Evolutionary conservation across 2,888 invertebrate genomes (phyloP).

Genomic region (Neoaliturus tenellus): DNA sequence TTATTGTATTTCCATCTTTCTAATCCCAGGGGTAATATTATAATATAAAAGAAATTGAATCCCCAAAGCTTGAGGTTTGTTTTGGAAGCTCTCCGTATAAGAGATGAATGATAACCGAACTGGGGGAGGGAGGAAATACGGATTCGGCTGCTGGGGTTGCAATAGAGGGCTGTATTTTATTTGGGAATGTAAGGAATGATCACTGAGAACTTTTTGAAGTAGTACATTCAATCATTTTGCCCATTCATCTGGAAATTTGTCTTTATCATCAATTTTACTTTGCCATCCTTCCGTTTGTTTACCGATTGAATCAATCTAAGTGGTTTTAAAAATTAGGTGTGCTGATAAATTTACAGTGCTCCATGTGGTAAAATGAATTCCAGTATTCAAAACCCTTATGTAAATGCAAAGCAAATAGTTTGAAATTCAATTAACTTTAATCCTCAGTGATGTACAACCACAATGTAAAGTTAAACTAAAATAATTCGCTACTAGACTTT

Average conservation of each 20-base stretch:
- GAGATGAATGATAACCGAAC: conserved; percentile 35
- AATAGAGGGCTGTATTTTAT: conserved; percentile 32
- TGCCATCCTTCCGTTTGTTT: background rate
- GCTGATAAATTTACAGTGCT: no score
- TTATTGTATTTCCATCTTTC: background rate
- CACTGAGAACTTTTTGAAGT: conserved; percentile 35
- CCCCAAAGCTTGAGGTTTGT: conserved; percentile 21
- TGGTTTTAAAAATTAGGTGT: no score
- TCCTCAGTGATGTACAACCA: no score
- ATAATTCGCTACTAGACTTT: no score
- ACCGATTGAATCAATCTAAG: background rate
- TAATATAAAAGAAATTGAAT: background rate
- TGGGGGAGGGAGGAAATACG: conserved; percentile 26
- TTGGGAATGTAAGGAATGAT: conserved; percentile 25
- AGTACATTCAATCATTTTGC: conserved; percentile 24
- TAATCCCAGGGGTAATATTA: background rate
- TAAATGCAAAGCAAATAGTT: no score
- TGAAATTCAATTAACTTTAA: no score
- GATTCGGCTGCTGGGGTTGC: conserved; percentile 16
- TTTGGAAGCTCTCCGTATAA: conserved; percentile 24
- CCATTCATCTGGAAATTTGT: background rate
- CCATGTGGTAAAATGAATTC: no score
- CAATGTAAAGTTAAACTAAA: no score
- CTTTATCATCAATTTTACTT: conserved; percentile 10
- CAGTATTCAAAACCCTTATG: no score